Evolutionary conservation across 2,888 invertebrate species (phyloP).

Genomic region (Abrostola tripartita): DNA sequence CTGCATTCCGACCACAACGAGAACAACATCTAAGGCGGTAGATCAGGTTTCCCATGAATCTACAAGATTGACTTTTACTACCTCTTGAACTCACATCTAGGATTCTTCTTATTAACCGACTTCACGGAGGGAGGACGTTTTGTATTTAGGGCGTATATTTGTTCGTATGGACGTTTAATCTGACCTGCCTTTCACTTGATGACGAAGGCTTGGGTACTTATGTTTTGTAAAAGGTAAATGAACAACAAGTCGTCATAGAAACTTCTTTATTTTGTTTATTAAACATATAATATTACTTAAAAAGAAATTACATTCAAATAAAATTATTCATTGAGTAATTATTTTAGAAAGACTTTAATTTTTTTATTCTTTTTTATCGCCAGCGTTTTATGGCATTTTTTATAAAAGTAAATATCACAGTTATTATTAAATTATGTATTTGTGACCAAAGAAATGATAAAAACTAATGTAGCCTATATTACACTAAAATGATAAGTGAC

Average conservation of each 20-base stretch:
- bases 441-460: slow-evolving; percentile 82
- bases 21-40: too few species aligned
- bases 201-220: too few species aligned
- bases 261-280: slow-evolving; percentile 60
- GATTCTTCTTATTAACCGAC: too few species aligned
- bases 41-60: too few species aligned
- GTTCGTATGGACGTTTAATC: too few species aligned
- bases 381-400: slow-evolving; percentile 79
- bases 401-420: slow-evolving; percentile 88
- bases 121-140: too few species aligned
- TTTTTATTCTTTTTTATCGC: slow-evolving; percentile 82
- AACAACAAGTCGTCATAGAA: slow-evolving; percentile 48
- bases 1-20: too few species aligned
- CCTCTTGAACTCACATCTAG: too few species aligned
- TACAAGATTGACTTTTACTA: too few species aligned
- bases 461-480: slow-evolving; percentile 61
- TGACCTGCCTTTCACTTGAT: too few species aligned
- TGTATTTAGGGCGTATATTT: too few species aligned
- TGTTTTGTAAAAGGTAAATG: slow-evolving; percentile 6
- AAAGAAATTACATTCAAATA: slow-evolving; percentile 63
- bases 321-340: slow-evolving; percentile 64
- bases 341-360: slow-evolving; percentile 60
- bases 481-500: slow-evolving; percentile 68
- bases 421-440: slow-evolving; percentile 83
- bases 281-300: slow-evolving; percentile 65